Base-by-base conservation (phyloP, 2,797 vertebrate genomes). In the Sphenopsis melanotis region DNA sequence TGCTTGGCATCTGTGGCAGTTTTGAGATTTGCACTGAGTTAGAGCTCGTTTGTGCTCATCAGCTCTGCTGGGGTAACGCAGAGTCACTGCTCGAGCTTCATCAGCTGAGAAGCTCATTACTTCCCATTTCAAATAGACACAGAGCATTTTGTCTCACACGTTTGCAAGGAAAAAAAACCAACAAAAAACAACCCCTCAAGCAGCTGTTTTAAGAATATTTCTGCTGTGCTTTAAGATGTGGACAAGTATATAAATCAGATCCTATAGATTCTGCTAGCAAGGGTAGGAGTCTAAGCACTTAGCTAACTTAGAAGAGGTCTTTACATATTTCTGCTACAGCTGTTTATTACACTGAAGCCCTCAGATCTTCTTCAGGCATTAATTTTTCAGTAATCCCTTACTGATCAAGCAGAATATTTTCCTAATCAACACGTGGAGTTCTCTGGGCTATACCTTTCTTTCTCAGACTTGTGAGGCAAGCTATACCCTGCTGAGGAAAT, bases 331-430 rank as follows among this genome's bases (percentile, higher is more conserved):
- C 32, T 66, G 29, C 63, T 53, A 29, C 32, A 53, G 17, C 14
- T 72, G 26, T 75, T 93, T 82, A 56, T 87, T 87, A 41, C 37
- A 66, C 19, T 49, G 63, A 77, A 84, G 29, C 20, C 44, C 52
- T 95, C 75, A 94, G 90, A 89, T 88, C 53, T 89, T 85, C 85
- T 44, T 16, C 27, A 70, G 69, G 5, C 66, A 96, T 97, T 94
- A 96, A 97, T 96, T 96, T 97, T 97, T 97, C 93, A 95, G 57
- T 70, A 93, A 76, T 36, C 15, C 71, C 86, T 96, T 82, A 87
- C n/a, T 91, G 83, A 91, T 96, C 74, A 95, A 89, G 80, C 37
- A 88, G 95, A 97, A 95, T 95, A 95, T 79, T 94, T 97, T 93
- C 91, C 63, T 90, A 94, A 95, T 91, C 59, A 94, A 68, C 86